Conservation (phyloP, 1,140 invertebrate genomes). For the Eumaeus atala region DNA sequence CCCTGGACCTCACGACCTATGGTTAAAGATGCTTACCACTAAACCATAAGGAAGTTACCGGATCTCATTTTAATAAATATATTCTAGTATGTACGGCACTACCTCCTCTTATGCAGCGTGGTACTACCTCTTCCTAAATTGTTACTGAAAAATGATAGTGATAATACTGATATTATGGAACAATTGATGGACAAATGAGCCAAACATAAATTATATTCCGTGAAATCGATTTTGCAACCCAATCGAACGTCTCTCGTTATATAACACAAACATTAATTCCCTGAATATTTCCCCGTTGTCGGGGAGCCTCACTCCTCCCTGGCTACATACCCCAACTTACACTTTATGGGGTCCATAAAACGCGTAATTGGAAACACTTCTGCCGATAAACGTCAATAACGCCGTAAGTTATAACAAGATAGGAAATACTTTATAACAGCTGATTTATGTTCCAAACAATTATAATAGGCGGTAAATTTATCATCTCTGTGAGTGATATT, state of each 20-base stretch:
- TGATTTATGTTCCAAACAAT: background rate
- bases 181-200: no score
- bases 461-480: background rate
- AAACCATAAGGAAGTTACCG: no score
- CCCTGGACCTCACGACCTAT: no score
- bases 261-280: background rate
- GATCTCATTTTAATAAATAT: no score
- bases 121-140: no score
- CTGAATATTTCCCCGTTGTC: background rate
- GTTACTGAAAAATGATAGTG: no score
- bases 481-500: no score
- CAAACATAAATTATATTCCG: no score
- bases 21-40: no score
- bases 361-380: slow-evolving; percentile 4
- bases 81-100: no score
- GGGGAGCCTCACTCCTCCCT: background rate
- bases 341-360: background rate
- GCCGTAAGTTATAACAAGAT: slow-evolving; percentile 6
- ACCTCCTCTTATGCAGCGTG: no score
- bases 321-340: background rate
- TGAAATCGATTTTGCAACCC: background rate
- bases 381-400: slow-evolving; percentile 6
- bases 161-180: no score
- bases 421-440: background rate
- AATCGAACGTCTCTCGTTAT: background rate